Conservation (phyloP, 2,113 vertebrate species). For the Mobula hypostoma region DNA sequence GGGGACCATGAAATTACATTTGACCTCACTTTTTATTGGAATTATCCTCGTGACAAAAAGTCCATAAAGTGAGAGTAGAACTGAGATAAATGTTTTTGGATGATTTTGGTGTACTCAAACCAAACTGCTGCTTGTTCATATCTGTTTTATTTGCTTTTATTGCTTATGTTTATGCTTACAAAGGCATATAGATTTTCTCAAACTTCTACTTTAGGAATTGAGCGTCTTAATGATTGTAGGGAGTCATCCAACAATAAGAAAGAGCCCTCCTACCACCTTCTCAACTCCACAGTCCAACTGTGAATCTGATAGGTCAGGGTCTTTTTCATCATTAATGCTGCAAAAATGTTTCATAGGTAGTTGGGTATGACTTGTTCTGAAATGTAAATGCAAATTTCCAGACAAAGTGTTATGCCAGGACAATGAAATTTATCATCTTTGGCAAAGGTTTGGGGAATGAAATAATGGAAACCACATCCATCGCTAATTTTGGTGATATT, state of each 20-base stretch:
- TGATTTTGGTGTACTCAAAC: not conserved
- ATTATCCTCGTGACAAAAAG: not conserved
- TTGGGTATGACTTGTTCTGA: too few relatives aligned
- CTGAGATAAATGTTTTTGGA: not conserved
- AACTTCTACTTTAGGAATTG: not conserved
- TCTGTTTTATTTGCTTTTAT: not conserved
- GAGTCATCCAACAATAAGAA: not conserved
- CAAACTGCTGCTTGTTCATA: not conserved
- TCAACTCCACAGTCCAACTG: not conserved
- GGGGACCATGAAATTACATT: too few relatives aligned
- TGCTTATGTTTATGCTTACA: not conserved
- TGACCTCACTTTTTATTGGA: constrained; percentile 2
- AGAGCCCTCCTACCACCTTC: not conserved
- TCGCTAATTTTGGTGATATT: not conserved
- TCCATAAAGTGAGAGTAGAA: not conserved
- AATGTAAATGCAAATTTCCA: not conserved
- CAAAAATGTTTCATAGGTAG: not conserved
- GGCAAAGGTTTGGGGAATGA: not conserved
- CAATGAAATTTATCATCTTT: not conserved
- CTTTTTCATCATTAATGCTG: not conserved
- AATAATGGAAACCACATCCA: not conserved
- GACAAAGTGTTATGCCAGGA: not conserved
- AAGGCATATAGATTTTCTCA: not conserved
- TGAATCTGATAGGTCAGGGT: not conserved
- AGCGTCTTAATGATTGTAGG: not conserved